Evolutionary conservation across 2,888 invertebrate species (phyloP).

Genomic region (Protodeltote pygarga): DNA sequence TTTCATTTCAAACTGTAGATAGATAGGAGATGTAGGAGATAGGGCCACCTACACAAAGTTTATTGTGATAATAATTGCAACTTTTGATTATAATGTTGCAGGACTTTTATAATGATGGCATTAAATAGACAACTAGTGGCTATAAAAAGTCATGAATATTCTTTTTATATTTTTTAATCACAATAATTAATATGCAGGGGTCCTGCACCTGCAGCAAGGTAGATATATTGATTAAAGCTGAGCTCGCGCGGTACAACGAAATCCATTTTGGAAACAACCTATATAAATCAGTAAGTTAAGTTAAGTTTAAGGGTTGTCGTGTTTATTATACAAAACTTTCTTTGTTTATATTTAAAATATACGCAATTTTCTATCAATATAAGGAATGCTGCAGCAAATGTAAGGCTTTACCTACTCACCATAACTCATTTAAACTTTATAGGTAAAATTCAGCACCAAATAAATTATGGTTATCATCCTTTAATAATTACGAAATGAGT

Average conservation of each 20-base stretch:
- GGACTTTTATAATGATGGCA: too few relatives aligned
- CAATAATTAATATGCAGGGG: too few relatives aligned
- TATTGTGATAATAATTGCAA: too few relatives aligned
- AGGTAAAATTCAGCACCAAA: slow-evolving; percentile 30
- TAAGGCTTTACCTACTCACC: slow-evolving; percentile 10
- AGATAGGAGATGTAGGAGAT: too few relatives aligned
- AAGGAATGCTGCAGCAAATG: slow-evolving; percentile 27
- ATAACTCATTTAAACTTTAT: slow-evolving; percentile 25
- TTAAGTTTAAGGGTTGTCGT: slow-evolving; percentile 11
- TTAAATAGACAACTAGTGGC: too few relatives aligned
- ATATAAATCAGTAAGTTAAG: slow-evolving; percentile 7
- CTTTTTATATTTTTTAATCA: too few relatives aligned
- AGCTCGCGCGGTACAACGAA: too few relatives aligned
- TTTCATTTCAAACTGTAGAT: too few relatives aligned
- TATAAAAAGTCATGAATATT: too few relatives aligned
- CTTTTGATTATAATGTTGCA: too few relatives aligned
- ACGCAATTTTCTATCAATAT: slow-evolving; percentile 15
- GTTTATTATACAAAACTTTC: slow-evolving; percentile 11
- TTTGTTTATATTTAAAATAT: slow-evolving; percentile 20
- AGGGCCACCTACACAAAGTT: too few relatives aligned
- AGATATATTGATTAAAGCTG: background rate
- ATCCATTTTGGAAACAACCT: too few relatives aligned
- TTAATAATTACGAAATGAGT: slow-evolving; percentile 5
- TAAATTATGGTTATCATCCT: slow-evolving; percentile 8
- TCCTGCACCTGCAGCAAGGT: background rate